Base-by-base conservation (phyloP, 2,888 invertebrate species). In the Sphaerophoria taeniata region DNA sequence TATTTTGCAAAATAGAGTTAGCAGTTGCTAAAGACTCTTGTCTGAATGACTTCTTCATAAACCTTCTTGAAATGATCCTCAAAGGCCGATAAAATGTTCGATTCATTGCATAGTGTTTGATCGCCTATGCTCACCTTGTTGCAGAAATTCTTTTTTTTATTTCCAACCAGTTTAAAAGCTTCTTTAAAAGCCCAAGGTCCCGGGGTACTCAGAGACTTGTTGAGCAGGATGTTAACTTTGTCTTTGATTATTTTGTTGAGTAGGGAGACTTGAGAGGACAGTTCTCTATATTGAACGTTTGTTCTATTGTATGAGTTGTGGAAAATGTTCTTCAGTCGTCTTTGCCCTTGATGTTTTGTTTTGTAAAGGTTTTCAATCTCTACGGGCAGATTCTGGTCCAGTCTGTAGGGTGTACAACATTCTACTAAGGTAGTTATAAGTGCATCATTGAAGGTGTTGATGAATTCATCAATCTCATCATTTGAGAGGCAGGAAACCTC, bases 301-400 rank as follows among this genome's bases (percentile, higher is more conserved):
- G 45, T 45, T 45, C 45, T 45, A 45, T 45, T 45, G 45, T 6
- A 51, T 9, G 51, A 51, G 12, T 16, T 51, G 51, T 51, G 51
- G 24, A 51, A 51, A 12, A 51, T 51, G 2, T 51, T 14, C 12
- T 51, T 16, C 6, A 51, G n/a, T n/a, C n/a, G 51, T 51, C 24
- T 24, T 24, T 24, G 24, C 24, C 24, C 1, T 24, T 24, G 24
- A 24, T 24, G 24, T 24, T 24, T 24, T 24, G 2, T 2, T 24
- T 24, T 24, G 24, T 24, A 24, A 24, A 24, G 24, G 24, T 24
- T 24, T 24, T 24, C 24, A 24, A 24, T 24, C 24, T 24, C 24
- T 24, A 24, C 24, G 1, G 24, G 24, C 24, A 24, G 24, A 2
- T 24, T 24, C 24, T 24, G 24, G 24, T 24, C 24, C n/a, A n/a